Evolutionary conservation across 1,140 invertebrate genomes (phyloP), one percentile per base, ranked within the genome.

Genomic region (Euwallacea fornicatus): DNA sequence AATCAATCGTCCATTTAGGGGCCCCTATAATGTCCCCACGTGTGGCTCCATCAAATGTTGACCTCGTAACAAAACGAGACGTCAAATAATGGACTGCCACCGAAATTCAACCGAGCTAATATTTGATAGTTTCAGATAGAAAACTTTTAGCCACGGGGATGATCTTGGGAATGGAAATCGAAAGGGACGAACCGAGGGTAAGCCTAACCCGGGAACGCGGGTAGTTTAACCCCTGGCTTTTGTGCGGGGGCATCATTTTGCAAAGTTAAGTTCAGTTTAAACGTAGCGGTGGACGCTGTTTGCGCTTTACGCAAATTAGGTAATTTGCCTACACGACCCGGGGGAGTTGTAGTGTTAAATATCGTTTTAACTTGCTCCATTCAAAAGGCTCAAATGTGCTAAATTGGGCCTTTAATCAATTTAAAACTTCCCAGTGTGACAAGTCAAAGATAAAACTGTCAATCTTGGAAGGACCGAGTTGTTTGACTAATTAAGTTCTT

Each of bases 401-500:
- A 6, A 6, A 58, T 15, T 58, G 13, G n/a, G 13, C 10, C 10
- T 58, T n/a, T 42, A 43, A 61, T 41, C 21, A 61, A 43, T 61
- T 61, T 61, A 61, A 61, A 61, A 61, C 10, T n/a, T 61, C 42
- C 59, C 3, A 61, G 2, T 61, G 59, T 61, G 59, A 42, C 59
- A 61, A 43, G 9, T 16, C 10, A 15, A 41, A 63, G 61, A 63
- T 63, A 63, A 47, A 47, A 7, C 42, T 59, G 65, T 43, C 65
- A 67, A 67, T 67, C 65, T 67, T 55, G 8, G 16, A 15, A 59
- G 10, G 65, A 67, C 65, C 43, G 7, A 50, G 11, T 67, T 13
- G 9, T 67, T 59, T 67, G 65, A 67, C 65, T 67, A 67, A 67
- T 67, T 67, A 67, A 55, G 65, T n/a, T 42, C 42, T 58, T 67